Evolutionary conservation across 2,888 invertebrate genomes (phyloP), one percentile per base, ranked within the genome.

Genomic region (Sthenelais limicola): DNA sequence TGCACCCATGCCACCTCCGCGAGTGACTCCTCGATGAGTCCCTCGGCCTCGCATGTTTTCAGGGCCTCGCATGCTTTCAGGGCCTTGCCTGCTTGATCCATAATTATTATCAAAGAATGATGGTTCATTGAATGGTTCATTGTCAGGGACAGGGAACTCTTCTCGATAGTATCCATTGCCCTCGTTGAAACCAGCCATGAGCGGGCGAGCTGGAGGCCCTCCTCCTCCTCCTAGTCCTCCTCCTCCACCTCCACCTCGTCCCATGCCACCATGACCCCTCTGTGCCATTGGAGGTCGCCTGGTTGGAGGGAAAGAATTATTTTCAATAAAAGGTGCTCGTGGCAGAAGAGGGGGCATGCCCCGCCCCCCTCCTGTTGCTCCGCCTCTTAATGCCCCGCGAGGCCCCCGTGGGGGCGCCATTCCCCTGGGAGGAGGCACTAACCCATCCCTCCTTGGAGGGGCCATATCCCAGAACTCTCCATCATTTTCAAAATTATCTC

Each of bases 401-500:
- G 51, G 9, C 30, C 12, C 30, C 30, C 30, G 32, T 56, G 21
- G 9, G 26, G 2, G 2, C 32, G 9, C 18, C 3, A 12, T 1
- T 4, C 56, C 30, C 56, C 12, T n/a, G 9, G n/a, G n/a, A n/a
- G 12, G 56, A n/a, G 15, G 32, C 30, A 30, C 33, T 5, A 56
- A 56, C 5, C 56, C 56, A 3, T 33, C 56, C 30, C 56, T 3
- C n/a, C 32, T 30, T 18, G n/a, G 4, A 12, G 52, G n/a, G 28
- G 15, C 21, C 26, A 28, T n/a, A 12, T 26, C 2, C 52, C 52
- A 52, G 52, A 26, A 15, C 26, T 32, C 12, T 15, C 33, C 56
- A 33, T 56, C n/a, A n/a, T 56, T n/a, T 33, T 33, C 56, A 28
- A n/a, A 56, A 15, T 56, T 15, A 24, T 12, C 56, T 24, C 32